Evolutionary conservation across 2,888 invertebrate species (phyloP).

Genomic region (Drosophila kokeensis): DNA sequence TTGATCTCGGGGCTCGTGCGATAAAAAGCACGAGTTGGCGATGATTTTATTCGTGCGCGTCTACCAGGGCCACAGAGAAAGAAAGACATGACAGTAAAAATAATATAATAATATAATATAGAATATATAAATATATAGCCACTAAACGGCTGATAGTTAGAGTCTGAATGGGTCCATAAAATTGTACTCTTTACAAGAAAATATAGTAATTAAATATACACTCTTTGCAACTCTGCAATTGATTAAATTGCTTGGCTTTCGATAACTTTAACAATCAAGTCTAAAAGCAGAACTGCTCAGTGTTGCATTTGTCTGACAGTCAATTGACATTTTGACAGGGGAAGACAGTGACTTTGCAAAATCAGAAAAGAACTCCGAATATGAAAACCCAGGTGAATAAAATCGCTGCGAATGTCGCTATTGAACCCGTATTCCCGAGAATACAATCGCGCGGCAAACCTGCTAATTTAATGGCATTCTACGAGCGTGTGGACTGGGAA

Average conservation of each 20-base stretch:
- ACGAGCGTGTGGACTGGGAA: background rate
- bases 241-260: background rate
- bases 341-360: background rate
- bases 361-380: background rate
- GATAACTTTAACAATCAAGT: background rate
- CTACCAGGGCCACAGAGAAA: no score
- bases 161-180: background rate
- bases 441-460: background rate
- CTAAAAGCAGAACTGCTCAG: background rate
- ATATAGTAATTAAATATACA: background rate
- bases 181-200: background rate
- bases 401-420: background rate
- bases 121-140: no score
- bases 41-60: no score
- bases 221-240: background rate
- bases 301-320: background rate
- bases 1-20: no score
- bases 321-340: background rate
- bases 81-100: slow-evolving; percentile 45
- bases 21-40: no score
- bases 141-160: slow-evolving; percentile 9
- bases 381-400: background rate
- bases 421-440: background rate
- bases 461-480: background rate
- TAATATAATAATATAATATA: no score